phyloP scores from a whole-genome alignment of 2,888 invertebrate species.

The Scaptomyza reducta region DNA sequence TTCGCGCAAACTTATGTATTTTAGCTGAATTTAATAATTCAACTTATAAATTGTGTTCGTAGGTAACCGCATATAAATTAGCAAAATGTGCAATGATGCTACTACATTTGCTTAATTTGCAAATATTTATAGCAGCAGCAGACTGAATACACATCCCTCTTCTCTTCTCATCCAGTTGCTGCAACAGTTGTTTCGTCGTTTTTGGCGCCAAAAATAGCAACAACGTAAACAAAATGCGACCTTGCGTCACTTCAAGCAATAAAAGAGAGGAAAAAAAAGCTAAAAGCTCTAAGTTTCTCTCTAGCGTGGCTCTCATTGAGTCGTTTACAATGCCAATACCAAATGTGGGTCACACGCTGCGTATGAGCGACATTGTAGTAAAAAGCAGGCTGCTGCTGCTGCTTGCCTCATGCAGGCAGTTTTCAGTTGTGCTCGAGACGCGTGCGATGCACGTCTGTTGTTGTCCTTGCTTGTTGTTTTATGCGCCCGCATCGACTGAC shows the following conservation, averaged over 20 bases:
- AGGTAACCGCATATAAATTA: background rate
- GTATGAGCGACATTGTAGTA: slow-evolving; percentile 53
- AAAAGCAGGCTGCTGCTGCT: background rate
- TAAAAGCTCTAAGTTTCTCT: slow-evolving; percentile 19
- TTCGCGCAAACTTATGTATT: background rate
- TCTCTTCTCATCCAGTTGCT: slow-evolving; percentile 16
- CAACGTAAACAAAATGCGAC: slow-evolving; percentile 60
- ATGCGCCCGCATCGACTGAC: slow-evolving; percentile 7
- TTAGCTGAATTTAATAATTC: background rate
- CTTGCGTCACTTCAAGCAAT: slow-evolving; percentile 2
- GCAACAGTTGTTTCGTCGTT: slow-evolving; percentile 66
- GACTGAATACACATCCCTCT: background rate
- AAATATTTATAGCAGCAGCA: slow-evolving; percentile 37
- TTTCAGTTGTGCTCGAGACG: slow-evolving; percentile 37
- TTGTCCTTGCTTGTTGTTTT: slow-evolving; percentile 7
- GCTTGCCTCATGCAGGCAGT: background rate
- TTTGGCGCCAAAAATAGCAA: slow-evolving; percentile 78
- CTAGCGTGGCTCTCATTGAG: slow-evolving; percentile 30
- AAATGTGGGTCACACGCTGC: slow-evolving; percentile 72
- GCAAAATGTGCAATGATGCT: slow-evolving; percentile 21
- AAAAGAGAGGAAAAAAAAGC: slow-evolving; percentile 5
- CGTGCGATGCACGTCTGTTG: slow-evolving; percentile 25
- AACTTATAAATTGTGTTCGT: no score
- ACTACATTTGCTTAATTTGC: slow-evolving; percentile 22
- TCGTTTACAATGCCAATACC: slow-evolving; percentile 11